Evolutionary conservation across 2,113 vertebrate species (phyloP), one percentile per base, ranked within the genome.

Genomic region (Pachycephala philippinensis): DNA sequence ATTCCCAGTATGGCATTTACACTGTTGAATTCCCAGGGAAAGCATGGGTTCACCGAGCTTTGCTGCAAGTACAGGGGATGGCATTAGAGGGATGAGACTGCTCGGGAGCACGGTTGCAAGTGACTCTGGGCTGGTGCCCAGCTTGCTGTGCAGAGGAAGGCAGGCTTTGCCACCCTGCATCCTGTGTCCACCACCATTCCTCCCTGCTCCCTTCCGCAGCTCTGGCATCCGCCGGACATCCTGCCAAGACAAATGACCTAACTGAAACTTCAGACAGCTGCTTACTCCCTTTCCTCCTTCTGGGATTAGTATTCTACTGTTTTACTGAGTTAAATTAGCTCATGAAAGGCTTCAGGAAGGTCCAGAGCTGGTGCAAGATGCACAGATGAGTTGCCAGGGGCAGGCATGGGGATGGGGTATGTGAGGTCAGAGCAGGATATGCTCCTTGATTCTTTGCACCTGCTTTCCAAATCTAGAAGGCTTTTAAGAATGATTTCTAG

Each of bases 101-200:
- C n/a, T 16, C 2, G 2, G 49, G 40, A 76, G 15, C 1, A 2
- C 0, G 1, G 56, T 0, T 33, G 9, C 19, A 21, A 1, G 1
- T 26, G 28, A 3, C 24, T 7, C 37, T 52, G 56, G 40, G 39
- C 30, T 68, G 59, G 52, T 1, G 3, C 14, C 10, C 39, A 66
- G 39, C 8, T 10, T 13, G 45, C 54, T 74, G 74, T 31, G 8
- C 27, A n/a, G 30, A 30, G 30, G 4, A 59, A 70, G 42, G 49
- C 28, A 80, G 70, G 13, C 14, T 60, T 27, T 16, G 1, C 53
- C 44, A 14, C 15, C 11, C 26, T 23, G 23, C 30, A 1, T 49
- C 71, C 71, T 20, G 6, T 12, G 20, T 10, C 39, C 59, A 39
- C 14, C 27, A 13, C 33, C 56, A 26, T 13, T 56, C 47, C n/a